A percentile compares a stretch with the other conserved stretches of the same genome.
Conservation (phyloP, 2,113 vertebrate genomes). For the Hemichromis elongatus region DNA sequence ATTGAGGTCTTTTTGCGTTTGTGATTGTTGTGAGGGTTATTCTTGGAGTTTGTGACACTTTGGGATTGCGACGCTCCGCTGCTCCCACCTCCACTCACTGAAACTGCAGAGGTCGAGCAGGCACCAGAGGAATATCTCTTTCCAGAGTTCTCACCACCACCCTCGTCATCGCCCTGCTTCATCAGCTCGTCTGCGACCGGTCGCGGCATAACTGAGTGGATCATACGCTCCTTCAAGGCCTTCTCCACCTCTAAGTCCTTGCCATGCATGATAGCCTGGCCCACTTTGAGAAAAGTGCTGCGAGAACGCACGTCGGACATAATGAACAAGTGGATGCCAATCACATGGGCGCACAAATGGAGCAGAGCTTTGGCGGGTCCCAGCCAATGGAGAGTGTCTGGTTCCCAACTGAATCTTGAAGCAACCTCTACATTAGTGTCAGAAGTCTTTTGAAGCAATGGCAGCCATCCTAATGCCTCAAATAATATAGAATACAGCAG, state of each 20-base stretch:
- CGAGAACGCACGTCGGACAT: slow-evolving; percentile 96
- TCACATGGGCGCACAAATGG: slow-evolving; percentile 89
- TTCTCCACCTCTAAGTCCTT: slow-evolving; percentile 98
- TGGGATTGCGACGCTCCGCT: slow-evolving; percentile 30
- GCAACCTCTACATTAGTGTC: background rate
- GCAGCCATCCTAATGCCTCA: slow-evolving; percentile 86
- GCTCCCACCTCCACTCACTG: slow-evolving; percentile 39
- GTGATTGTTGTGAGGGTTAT: slow-evolving; percentile 63
- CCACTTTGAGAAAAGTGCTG: slow-evolving; percentile 97
- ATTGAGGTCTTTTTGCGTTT: slow-evolving; percentile 96
- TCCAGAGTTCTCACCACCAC: slow-evolving; percentile 80
- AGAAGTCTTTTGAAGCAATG: slow-evolving; percentile 64
- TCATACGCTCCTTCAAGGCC: slow-evolving; percentile 97
- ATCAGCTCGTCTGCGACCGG: slow-evolving; percentile 93
- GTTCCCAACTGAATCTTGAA: slow-evolving; percentile 4
- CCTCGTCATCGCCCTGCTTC: slow-evolving; percentile 96
- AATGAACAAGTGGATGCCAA: slow-evolving; percentile 93
- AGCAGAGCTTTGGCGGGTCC: slow-evolving; percentile 85
- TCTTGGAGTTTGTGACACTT: slow-evolving; percentile 78
- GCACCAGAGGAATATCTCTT: slow-evolving; percentile 87
- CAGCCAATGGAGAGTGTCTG: slow-evolving; percentile 77
- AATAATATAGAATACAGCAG: slow-evolving; percentile 89
- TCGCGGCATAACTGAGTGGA: slow-evolving; percentile 97
- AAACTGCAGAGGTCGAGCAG: slow-evolving; percentile 73
- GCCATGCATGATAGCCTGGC: slow-evolving; percentile 97